These are phyloP conservation scores for Microhierax caerulescens DNA, from an alignment of 2,797 vertebrate species.

Conservation along the genomic window DNA sequence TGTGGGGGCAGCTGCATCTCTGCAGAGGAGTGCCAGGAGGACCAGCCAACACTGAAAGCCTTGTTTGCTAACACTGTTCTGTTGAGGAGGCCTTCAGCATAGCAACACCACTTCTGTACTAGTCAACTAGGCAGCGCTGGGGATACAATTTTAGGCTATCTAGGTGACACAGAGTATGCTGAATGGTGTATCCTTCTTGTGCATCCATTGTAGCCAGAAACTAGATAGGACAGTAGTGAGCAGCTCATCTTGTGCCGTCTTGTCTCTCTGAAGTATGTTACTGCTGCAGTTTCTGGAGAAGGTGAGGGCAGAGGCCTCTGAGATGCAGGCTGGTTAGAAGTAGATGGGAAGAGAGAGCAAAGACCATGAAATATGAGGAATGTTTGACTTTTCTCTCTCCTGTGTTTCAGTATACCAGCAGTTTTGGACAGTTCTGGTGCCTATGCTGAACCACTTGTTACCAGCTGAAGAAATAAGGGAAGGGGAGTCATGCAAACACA, in stretches of 20 bases:
- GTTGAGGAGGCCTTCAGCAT: neutral
- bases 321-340: neutral
- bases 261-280: neutral
- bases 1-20: neutral
- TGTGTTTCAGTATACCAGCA: neutral
- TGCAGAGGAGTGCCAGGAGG: neutral
- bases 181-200: neutral
- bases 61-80: neutral
- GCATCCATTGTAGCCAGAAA: neutral
- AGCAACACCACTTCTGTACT: neutral
- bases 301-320: neutral
- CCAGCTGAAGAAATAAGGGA: neutral
- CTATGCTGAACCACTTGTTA: neutral
- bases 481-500: neutral
- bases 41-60: neutral
- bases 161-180: neutral
- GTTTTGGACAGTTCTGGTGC: neutral
- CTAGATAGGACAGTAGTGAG: neutral
- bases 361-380: neutral
- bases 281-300: neutral
- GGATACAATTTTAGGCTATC: neutral
- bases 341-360: neutral
- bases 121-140: neutral
- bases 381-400: neutral
- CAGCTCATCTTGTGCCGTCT: neutral